phyloP scores from a whole-genome alignment of 2,888 invertebrate genomes.

The Spicauda simplicius region DNA sequence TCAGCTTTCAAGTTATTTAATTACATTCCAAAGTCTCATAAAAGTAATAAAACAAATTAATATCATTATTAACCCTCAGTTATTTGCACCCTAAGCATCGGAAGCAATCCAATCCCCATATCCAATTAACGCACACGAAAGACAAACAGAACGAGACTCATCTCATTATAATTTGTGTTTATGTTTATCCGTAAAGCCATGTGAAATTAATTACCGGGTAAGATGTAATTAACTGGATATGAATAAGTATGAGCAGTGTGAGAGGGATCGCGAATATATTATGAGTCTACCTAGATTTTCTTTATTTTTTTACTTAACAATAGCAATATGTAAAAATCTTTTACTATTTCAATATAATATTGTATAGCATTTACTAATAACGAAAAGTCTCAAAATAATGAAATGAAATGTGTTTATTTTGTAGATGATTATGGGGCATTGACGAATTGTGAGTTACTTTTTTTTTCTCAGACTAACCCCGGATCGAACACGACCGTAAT shows the following conservation, averaged over 20 bases:
- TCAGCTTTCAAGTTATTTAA: too few relatives aligned
- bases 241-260: constrained; percentile 37
- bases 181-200: constrained; percentile 54
- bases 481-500: too few relatives aligned
- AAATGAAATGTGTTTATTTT: too few relatives aligned
- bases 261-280: neutral
- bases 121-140: constrained; percentile 43
- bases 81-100: constrained; percentile 38
- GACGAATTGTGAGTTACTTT: too few relatives aligned
- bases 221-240: constrained; percentile 51
- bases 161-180: constrained; percentile 57
- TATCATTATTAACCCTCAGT: constrained; percentile 15
- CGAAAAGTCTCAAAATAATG: too few relatives aligned
- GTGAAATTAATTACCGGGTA: constrained; percentile 56
- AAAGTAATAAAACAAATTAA: constrained; percentile 3
- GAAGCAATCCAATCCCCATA: constrained; percentile 42
- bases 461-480: too few relatives aligned
- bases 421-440: too few relatives aligned
- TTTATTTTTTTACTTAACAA: too few relatives aligned
- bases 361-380: too few relatives aligned
- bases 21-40: too few relatives aligned
- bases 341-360: too few relatives aligned
- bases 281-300: neutral
- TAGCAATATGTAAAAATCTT: too few relatives aligned
- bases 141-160: constrained; percentile 48